These are phyloP conservation scores for Drosophila greeni DNA, from an alignment of 2,888 invertebrate genomes.

Conservation along the genomic window DNA sequence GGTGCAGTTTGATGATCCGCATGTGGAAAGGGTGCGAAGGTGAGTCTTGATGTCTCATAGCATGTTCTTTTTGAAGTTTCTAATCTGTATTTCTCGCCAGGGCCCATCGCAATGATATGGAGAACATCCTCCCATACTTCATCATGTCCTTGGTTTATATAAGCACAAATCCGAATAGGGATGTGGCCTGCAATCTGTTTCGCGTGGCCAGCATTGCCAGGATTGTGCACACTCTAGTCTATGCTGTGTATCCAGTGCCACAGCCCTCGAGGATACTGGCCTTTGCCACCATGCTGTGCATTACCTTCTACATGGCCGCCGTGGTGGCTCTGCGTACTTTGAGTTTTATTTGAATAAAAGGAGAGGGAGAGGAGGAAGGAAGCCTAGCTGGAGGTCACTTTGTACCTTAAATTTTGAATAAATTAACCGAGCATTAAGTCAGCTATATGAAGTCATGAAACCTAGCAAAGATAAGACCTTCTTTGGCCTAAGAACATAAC, in stretches of 20 bases:
- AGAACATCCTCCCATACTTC: conserved; percentile 84
- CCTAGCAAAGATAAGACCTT: not conserved
- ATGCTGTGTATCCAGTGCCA: conserved; percentile 82
- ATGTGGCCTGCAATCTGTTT: conserved; percentile 81
- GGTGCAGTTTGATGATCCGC: conserved; percentile 78
- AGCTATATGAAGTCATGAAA: not conserved
- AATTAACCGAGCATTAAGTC: not conserved
- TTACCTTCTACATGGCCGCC: conserved; percentile 80
- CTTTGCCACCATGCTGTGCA: conserved; percentile 78
- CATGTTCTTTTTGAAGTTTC: not conserved
- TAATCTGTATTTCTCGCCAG: conserved; percentile 75
- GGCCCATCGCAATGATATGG: conserved; percentile 85
- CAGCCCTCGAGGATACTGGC: conserved; percentile 81
- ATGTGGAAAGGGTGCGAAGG: conserved; percentile 80
- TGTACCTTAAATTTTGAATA: conserved; percentile 2
- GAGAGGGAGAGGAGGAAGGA: not conserved
- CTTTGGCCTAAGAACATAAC: not conserved
- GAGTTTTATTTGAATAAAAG: conserved; percentile 58
- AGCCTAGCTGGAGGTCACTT: not conserved
- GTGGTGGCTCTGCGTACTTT: conserved; percentile 75
- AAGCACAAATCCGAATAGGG: conserved; percentile 80
- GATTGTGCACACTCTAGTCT: conserved; percentile 82
- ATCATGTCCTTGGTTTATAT: conserved; percentile 81
- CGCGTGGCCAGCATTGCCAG: conserved; percentile 81
- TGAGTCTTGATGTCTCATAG: conserved; percentile 41